These are phyloP conservation scores for Bombylius discolor DNA, from an alignment of 2,888 invertebrate species.

Conservation along the genomic window DNA sequence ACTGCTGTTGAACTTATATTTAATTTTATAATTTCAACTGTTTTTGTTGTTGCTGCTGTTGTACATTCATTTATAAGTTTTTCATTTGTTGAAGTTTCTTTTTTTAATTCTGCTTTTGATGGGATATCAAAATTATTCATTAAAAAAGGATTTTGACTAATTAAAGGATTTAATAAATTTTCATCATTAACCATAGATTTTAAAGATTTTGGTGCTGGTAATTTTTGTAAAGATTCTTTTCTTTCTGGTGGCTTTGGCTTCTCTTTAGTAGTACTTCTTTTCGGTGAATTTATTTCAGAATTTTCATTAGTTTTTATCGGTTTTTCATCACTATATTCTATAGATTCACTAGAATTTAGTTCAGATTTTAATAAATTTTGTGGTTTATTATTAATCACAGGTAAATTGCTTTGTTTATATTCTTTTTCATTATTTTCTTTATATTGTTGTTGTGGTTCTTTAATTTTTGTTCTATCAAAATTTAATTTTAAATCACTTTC, in stretches of 20 bases:
- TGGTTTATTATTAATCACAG: slow-evolving; percentile 12
- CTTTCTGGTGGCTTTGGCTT: slow-evolving; percentile 35
- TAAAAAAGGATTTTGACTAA: no score
- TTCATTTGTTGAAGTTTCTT: no score
- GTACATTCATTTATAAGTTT: no score
- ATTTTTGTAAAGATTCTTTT: slow-evolving; percentile 29
- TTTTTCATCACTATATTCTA: background rate
- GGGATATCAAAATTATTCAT: no score
- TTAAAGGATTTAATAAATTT: no score
- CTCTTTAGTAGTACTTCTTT: background rate
- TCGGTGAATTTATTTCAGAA: background rate
- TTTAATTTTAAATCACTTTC: slow-evolving; percentile 33
- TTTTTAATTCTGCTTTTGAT: no score
- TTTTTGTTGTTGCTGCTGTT: background rate
- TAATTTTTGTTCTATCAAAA: slow-evolving; percentile 25
- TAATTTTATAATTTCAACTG: background rate
- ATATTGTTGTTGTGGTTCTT: slow-evolving; percentile 15
- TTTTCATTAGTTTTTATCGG: background rate
- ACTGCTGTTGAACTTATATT: background rate
- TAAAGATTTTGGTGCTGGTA: slow-evolving; percentile 12
- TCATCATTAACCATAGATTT: no score
- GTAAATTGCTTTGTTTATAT: slow-evolving; percentile 12
- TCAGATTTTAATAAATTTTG: background rate
- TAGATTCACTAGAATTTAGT: background rate
- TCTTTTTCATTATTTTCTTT: background rate